Percentiles rank a stretch among this genome's conserved stretches.
These are phyloP conservation scores for Beroe forskalii DNA, from an alignment of 37 sponge, comb jelly and placozoan genomes.

Conservation along the genomic window DNA sequence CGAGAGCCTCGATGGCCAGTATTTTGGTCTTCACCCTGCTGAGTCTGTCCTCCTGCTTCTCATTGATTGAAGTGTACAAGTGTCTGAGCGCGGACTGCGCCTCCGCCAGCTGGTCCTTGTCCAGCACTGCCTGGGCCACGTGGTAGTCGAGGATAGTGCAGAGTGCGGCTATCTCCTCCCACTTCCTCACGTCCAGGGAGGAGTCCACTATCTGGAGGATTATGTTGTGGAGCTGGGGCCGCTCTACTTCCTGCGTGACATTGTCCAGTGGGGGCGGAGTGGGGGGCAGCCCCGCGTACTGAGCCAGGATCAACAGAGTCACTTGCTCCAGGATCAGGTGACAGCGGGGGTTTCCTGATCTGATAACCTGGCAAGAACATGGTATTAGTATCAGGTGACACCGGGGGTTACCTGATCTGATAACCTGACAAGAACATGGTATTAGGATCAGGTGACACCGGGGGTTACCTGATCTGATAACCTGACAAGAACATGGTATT, in stretches of 20 bases:
- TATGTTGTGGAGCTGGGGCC: constrained; percentile 5
- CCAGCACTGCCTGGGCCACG: constrained; percentile 35
- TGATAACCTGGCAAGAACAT: constrained; percentile 30
- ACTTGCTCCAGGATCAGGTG: constrained; percentile 65
- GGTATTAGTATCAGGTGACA: too few species aligned
- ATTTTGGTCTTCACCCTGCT: constrained; percentile 1
- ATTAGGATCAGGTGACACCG: too few species aligned
- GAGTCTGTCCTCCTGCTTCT: constrained; percentile 8
- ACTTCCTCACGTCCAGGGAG: not conserved
- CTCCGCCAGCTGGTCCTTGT: constrained; percentile 56
- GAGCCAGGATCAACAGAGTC: not conserved
- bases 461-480: too few species aligned
- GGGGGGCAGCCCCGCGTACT: not conserved
- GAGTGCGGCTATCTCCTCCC: constrained; percentile 15
- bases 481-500: too few species aligned
- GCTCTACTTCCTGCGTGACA: not conserved
- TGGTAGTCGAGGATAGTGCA: constrained; percentile 36
- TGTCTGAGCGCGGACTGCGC: not conserved
- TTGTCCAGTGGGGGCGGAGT: not conserved
- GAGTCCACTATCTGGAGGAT: not conserved
- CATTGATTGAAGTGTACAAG: constrained; percentile 5
- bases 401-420: too few species aligned
- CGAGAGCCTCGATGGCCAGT: not conserved
- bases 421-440: too few species aligned
- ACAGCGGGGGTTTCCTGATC: constrained; percentile 35